These are phyloP conservation scores for Aurelia sp. DNA, from an alignment of 30 jellyfish, hydroid and myxozoan species.

Conservation along the genomic window DNA sequence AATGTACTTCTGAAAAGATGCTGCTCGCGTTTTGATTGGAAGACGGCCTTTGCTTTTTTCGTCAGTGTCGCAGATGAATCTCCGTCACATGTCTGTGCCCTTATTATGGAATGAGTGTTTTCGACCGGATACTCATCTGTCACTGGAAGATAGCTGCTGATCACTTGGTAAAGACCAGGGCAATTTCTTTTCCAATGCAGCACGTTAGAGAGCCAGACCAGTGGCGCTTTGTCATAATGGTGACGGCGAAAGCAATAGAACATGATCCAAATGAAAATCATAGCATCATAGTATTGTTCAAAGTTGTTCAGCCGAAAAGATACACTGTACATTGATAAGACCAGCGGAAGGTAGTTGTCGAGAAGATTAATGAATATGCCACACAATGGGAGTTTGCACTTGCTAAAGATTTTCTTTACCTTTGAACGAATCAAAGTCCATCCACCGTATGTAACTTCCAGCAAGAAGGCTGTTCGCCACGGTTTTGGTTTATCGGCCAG, in stretches of 20 bases:
- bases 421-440: not conserved
- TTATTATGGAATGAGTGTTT: conserved; percentile 43
- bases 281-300: not conserved
- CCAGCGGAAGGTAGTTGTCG: conserved; percentile 2
- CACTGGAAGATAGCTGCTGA: not conserved
- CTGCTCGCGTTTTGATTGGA: not conserved
- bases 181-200: conserved; percentile 21
- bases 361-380: conserved; percentile 11
- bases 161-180: not conserved
- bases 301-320: not conserved
- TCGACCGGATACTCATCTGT: conserved; percentile 57
- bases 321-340: not conserved
- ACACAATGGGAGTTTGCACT: not conserved
- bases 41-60: not conserved
- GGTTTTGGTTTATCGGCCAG: conserved; percentile 7
- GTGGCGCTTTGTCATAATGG: conserved; percentile 1
- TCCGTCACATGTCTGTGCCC: conserved; percentile 13
- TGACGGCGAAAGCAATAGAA: conserved; percentile 29
- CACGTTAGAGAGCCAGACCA: conserved; percentile 16
- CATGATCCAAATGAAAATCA: conserved; percentile 10
- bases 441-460: conserved; percentile 12
- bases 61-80: conserved; percentile 1
- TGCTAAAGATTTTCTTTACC: not conserved
- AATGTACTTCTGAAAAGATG: not conserved
- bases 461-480: not conserved